Percentiles rank a stretch among this genome's conserved stretches.
Evolutionary conservation across 2,113 vertebrate genomes (phyloP).

Genomic region (Lepidothrix coronata): DNA sequence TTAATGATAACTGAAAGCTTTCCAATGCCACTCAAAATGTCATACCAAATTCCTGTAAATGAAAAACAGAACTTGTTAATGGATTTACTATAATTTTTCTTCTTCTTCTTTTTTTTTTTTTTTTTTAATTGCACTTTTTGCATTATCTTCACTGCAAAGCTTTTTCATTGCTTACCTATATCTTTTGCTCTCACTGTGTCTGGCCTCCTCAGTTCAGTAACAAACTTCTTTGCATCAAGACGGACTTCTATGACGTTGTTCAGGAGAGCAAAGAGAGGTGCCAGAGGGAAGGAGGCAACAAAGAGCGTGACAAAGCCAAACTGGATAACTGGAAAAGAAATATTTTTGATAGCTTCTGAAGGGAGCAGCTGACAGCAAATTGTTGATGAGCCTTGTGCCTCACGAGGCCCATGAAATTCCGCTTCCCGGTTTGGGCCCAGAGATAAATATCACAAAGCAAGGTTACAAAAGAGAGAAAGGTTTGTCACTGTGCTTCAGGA

Average conservation of each 20-base stretch:
- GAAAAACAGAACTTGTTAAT: not conserved
- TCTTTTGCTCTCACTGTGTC: slow-evolving; percentile 93
- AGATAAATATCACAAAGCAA: not conserved
- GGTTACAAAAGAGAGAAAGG: not conserved
- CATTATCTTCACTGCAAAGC: not conserved
- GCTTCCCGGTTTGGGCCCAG: not conserved
- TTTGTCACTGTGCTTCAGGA: not conserved
- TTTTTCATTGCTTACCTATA: slow-evolving; percentile 81
- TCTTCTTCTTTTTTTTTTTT: not conserved
- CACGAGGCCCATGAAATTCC: not conserved
- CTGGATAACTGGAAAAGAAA: slow-evolving; percentile 86
- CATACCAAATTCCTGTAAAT: slow-evolving; percentile 94
- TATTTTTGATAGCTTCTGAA: not conserved
- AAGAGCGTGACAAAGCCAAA: slow-evolving; percentile 97
- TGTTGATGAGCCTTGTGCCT: not conserved
- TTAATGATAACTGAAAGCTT: slow-evolving; percentile 99
- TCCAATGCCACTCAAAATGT: slow-evolving; percentile 94
- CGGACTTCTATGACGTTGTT: slow-evolving; percentile 98
- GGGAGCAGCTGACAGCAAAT: not conserved
- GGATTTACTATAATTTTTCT: not conserved
- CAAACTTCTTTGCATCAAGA: slow-evolving; percentile 95
- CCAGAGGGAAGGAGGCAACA: slow-evolving; percentile 96
- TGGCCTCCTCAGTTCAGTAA: slow-evolving; percentile 88
- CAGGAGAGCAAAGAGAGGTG: slow-evolving; percentile 92
- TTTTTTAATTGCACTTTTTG: not conserved